Conservation (phyloP, 2,113 vertebrate genomes). For the Ascaphus truei region DNA sequence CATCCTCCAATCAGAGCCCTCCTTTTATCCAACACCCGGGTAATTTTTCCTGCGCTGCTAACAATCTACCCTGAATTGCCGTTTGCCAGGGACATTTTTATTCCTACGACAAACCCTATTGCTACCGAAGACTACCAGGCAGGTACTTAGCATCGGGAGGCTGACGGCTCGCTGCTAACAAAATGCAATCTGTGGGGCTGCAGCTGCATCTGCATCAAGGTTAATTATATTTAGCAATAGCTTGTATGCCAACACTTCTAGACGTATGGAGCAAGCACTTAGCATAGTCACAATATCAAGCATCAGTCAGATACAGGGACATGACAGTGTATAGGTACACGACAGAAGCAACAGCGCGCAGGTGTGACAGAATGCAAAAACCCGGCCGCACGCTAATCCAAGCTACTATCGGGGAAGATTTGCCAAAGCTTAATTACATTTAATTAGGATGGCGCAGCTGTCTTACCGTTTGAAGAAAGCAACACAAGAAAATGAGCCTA, state of each 20-base stretch:
- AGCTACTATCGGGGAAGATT: conserved; percentile 2
- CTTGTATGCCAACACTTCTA: background rate
- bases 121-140: no score
- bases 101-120: no score
- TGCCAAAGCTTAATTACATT: conserved; percentile 34
- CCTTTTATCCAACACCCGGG: no score
- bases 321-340: background rate
- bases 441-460: conserved; percentile 34
- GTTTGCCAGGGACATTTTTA: no score
- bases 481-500: conserved; percentile 27
- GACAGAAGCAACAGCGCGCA: background rate
- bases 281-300: background rate
- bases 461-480: conserved; percentile 24
- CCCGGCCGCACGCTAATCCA: background rate
- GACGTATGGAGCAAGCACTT: background rate
- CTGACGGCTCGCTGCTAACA: background rate
- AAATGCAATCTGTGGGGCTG: background rate
- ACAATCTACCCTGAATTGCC: no score
- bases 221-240: background rate
- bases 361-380: conserved; percentile 18
- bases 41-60: no score
- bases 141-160: background rate
- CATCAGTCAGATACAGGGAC: no score
- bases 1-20: no score
- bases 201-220: background rate